Conservation (phyloP, 2,113 vertebrate genomes). For the Tinamus guttatus region DNA sequence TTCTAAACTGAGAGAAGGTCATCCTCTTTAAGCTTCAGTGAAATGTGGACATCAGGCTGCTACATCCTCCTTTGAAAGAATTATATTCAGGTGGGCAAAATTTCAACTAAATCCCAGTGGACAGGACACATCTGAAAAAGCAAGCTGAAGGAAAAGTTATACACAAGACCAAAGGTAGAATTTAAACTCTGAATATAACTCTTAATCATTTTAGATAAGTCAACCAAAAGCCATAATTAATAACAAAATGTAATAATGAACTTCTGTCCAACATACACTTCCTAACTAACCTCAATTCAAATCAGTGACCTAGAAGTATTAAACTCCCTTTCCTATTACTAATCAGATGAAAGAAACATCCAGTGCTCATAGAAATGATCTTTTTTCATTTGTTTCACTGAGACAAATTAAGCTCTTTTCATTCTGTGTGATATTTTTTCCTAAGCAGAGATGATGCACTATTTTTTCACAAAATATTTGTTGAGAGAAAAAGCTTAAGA, state of each 20-base stretch:
- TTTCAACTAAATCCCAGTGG: not conserved
- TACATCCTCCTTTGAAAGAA: not conserved
- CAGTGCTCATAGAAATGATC: not conserved
- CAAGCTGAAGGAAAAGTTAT: not conserved
- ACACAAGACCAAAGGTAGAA: not conserved
- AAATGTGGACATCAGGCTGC: not conserved
- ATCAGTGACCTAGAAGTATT: constrained; percentile 55
- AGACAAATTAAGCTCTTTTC: not conserved
- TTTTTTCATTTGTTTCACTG: not conserved
- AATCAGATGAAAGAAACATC: constrained; percentile 16
- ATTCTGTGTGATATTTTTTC: not conserved
- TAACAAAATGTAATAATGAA: constrained; percentile 41
- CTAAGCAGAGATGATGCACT: not conserved
- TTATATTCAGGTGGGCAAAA: not conserved
- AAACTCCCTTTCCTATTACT: not conserved
- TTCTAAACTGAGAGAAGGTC: not conserved
- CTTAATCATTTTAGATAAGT: constrained; percentile 23
- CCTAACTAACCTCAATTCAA: constrained; percentile 47
- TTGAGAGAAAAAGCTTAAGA: not conserved
- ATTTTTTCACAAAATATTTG: not conserved
- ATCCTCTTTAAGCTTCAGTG: not conserved
- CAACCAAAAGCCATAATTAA: not conserved
- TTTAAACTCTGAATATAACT: not conserved
- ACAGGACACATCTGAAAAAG: not conserved
- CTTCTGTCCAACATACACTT: constrained; percentile 12